These are phyloP conservation scores for Ictalurus punctatus DNA, from an alignment of 2,113 vertebrate genomes.

Conservation along the genomic window DNA sequence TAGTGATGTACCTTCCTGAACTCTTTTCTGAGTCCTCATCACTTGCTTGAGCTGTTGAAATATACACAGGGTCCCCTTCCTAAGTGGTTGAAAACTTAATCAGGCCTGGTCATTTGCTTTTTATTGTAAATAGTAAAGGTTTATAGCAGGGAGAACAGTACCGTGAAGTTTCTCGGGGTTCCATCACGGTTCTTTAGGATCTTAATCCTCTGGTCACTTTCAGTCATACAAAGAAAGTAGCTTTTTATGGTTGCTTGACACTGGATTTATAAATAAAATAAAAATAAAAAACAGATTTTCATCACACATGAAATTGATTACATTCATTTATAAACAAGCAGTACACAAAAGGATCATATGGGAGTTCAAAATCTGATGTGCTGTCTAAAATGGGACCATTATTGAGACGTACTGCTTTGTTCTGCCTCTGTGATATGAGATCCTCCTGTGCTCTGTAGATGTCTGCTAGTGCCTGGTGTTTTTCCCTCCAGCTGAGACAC, in stretches of 20 bases:
- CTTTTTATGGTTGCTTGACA: conserved; percentile 77
- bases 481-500: conserved; percentile 69
- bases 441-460: conserved; percentile 65
- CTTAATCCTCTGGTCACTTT: conserved; percentile 73
- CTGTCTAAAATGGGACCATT: neutral
- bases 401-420: conserved; percentile 65
- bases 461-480: conserved; percentile 61
- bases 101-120: neutral
- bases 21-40: conserved; percentile 67
- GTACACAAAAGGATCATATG: neutral
- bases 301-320: neutral
- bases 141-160: conserved; percentile 42
- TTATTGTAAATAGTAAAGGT: neutral
- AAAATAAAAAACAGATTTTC: neutral
- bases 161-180: conserved; percentile 67
- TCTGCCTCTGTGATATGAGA: conserved; percentile 68
- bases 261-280: conserved; percentile 50
- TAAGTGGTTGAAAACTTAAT: conserved; percentile 40
- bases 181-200: conserved; percentile 74
- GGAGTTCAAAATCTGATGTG: neutral
- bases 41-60: conserved; percentile 64
- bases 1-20: conserved; percentile 62
- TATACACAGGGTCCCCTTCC: conserved; percentile 74
- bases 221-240: conserved; percentile 76
- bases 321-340: neutral